phyloP scores from a whole-genome alignment of 2,888 invertebrate genomes.

The Pachymerium ferrugineum region DNA sequence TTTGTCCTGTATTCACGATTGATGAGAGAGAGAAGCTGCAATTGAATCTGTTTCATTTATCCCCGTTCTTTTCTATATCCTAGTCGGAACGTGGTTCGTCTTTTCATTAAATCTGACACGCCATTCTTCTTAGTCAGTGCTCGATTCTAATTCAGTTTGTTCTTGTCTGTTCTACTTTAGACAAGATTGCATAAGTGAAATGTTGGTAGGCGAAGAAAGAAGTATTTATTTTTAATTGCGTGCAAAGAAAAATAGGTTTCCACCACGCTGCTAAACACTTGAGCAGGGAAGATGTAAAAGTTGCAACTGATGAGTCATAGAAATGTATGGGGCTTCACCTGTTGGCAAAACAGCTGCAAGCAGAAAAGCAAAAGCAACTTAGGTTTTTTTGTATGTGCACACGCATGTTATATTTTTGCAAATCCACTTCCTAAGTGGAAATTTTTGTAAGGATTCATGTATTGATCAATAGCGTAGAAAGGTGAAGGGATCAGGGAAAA shows the following conservation, averaged over 20 bases:
- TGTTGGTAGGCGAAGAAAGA: neutral
- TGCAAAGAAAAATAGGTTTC: too few relatives aligned
- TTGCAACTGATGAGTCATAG: neutral
- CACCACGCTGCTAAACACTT: neutral
- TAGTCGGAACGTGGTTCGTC: neutral
- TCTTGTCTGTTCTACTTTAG: slow-evolving; percentile 5
- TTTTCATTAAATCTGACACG: slow-evolving; percentile 6
- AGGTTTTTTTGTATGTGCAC: neutral
- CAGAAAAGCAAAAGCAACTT: neutral
- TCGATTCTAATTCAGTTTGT: slow-evolving; percentile 1
- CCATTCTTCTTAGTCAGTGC: neutral
- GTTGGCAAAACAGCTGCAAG: slow-evolving; percentile 1
- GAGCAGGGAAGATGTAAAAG: slow-evolving; percentile 1
- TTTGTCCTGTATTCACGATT: neutral
- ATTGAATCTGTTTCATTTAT: neutral
- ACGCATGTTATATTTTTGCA: too few relatives aligned
- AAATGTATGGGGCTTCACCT: slow-evolving; percentile 1
- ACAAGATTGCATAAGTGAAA: neutral
- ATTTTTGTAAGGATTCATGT: neutral
- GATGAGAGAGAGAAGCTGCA: neutral
- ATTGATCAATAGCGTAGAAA: neutral
- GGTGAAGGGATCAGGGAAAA: neutral
- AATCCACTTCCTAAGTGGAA: too few relatives aligned
- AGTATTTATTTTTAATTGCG: neutral
- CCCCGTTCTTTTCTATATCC: neutral